Evolutionary conservation across 1,140 invertebrate genomes (phyloP), one percentile per base, ranked within the genome.

Genomic region (Ceratosolen fusciceps): DNA sequence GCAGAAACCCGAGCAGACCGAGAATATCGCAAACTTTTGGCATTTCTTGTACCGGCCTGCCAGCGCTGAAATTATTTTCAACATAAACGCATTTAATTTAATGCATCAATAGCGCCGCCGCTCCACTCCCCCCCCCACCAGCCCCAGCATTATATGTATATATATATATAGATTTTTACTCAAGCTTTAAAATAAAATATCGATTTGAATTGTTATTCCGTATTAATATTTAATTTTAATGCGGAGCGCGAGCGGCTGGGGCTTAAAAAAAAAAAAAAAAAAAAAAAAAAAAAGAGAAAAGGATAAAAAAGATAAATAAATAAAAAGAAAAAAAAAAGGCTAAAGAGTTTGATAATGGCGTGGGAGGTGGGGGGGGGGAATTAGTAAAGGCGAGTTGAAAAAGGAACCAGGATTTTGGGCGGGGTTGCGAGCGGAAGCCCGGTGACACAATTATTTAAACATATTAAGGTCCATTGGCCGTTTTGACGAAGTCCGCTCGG

Each of bases 181-280:
- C 1, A 47, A 8, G 0, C 19, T 26, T 68, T 29, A 47, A 47
- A 47, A 68, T 47, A 68, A 47, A 68, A 68, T 47, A 26, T 68
- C n/a, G n/a, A 47, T 68, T 47, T 10, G 9, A 68, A 8, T 68
- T 29, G 16, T 47, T 68, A 47, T 65, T 65, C 37, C 2, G 37
- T 37, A 37, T 65, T n/a, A 37, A 65, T 65, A 34, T 31, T 34
- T 62, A 21, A 62, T 34, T 62, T 62, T 62, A 62, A 62, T 34
- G 29, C 8, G 29, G 1, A 31, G 26, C 31, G 58, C 12, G 34
- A 19, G 3, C 1, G 19, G 34, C 4, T 62, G 14, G 29, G 21
- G 16, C 8, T 19, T 52, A 52, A 52, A 14, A 52, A 5, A 52
- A 9, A 47, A 47, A 47, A 47, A 16, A 47, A 47, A 16, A 47